Evolutionary conservation across 35 echinoderm and acorn worm genomes (phyloP).

Genomic region (Patiria miniata): DNA sequence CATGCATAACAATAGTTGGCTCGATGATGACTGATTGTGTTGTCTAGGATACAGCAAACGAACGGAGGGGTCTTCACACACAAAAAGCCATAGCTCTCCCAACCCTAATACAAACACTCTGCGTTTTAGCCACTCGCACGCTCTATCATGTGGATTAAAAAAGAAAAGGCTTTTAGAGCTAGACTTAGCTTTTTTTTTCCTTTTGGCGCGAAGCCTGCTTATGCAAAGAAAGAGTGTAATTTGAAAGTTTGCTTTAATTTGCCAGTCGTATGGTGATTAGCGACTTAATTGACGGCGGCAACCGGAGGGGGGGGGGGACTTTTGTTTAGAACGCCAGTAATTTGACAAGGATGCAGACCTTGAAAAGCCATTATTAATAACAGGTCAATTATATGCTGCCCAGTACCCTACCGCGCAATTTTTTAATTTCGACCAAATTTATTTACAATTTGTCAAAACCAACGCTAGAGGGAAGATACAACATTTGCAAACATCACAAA

Average conservation of each 20-base stretch:
- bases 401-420: too few species aligned
- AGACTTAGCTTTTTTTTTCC: not conserved
- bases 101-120: not conserved
- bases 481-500: too few species aligned
- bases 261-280: not conserved
- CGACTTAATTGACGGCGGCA: not conserved
- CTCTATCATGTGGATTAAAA: not conserved
- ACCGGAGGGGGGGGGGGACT: too few species aligned
- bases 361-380: too few species aligned
- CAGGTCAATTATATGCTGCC: too few species aligned
- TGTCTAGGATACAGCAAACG: slow-evolving; percentile 9
- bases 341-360: too few species aligned
- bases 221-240: not conserved
- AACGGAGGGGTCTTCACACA: not conserved
- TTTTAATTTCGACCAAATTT: too few species aligned
- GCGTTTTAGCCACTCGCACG: not conserved
- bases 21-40: not conserved
- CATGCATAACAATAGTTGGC: not conserved
- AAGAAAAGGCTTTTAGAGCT: not conserved
- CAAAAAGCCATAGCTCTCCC: not conserved
- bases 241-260: not conserved
- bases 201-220: slow-evolving; percentile 8
- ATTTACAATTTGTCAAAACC: too few species aligned
- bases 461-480: too few species aligned
- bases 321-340: too few species aligned